Base-by-base conservation (phyloP, 2,797 vertebrate species). In the Forpus xanthops region DNA sequence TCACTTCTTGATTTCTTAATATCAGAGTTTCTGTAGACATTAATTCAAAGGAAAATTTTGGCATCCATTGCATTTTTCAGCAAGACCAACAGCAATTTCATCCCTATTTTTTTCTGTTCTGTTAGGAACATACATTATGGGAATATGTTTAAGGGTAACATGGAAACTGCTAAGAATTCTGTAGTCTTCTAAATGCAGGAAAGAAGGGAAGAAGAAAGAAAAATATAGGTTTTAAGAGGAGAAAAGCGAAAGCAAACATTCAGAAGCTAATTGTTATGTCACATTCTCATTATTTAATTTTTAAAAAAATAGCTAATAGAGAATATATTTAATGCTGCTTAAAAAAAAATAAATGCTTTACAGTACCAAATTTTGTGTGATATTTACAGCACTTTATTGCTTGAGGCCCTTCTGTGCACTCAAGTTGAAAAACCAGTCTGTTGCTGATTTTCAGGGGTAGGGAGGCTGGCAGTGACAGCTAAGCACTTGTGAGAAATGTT, bases 381-480 rank as follows among this genome's bases (percentile, higher is more conserved):
- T 55, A 19, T 7, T n/a, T 72, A 13, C 37, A 89, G 33, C 27
- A 30, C 41, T 67, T 85, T 42, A 39, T 66, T 81, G 84, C 58
- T 72, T 30, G 23, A 60, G 55, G 47, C 23, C 14, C 37, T 9
- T 89, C 27, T 77, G 19, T 65, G 58, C 33, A 47, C 27, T 47
- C 42, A 70, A 55, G 9, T 45, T 52, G 5, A 76, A 76, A 65
- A 93, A 1, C 5, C 15, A 77, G 31, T 33, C 61, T 88, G 65
- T 75, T 85, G 50, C 42, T 92, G 85, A 77, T 93, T 92, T 96
- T 90, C 72, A 53, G 39, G 37, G 19, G 14, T 89, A 80, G 80
- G 74, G 91, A 96, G 70, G 66, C 73, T 95, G 93, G 72, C 83
- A n/a, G 47, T 94, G 84, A 49, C 73, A 87, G 15, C 49, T 66